Base-by-base conservation (phyloP, 1,140 invertebrate species). In the Hydropsyche tenuis region DNA sequence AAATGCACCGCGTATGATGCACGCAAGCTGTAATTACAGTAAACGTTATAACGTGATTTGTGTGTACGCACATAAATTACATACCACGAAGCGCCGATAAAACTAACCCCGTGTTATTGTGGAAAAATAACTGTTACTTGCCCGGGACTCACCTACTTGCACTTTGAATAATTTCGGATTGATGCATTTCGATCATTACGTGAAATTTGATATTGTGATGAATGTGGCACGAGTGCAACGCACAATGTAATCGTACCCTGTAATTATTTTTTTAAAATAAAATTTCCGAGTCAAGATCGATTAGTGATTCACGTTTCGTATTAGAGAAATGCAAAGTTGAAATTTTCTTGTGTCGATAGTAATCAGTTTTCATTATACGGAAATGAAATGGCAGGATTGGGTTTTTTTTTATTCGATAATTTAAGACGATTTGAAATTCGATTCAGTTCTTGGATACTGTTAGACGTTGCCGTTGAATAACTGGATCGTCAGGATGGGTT, bases 401-500 rank as follows among this genome's bases (percentile, higher is more conserved):
- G n/a, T 37, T 37, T 37, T 37, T 37, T 18, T 53, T 53, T 53
- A 18, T 18, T 48, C 14, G 46, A 48, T 6, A 48, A 48, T 43
- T 43, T 3, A 48, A 48, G 3, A 6, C 4, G 46, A 53, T 18
- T 53, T 53, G 14, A 45, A 20, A 70, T 56, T 70, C 48, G 48
- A 27, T 70, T 27, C 68, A 30, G 48, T 16, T 48, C 27, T 25
- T 22, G 7, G 18, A 46, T 70, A 70, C 68, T 70, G 48, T 70
- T 70, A 70, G 27, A 70, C 23, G 7, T 6, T n/a, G 4, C 18
- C 48, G 4, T 14, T 60, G 56, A 60, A 60, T 70, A 56, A 56
- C 68, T 56, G 48, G 51, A 70, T 56, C 27, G 37, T 23, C 9
- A 9, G 22, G 68, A 70, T 70, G 48, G 48, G 68, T 53, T 56